phyloP scores from a whole-genome alignment of 2,113 vertebrate genomes.

The Ailuropoda melanoleuca region DNA sequence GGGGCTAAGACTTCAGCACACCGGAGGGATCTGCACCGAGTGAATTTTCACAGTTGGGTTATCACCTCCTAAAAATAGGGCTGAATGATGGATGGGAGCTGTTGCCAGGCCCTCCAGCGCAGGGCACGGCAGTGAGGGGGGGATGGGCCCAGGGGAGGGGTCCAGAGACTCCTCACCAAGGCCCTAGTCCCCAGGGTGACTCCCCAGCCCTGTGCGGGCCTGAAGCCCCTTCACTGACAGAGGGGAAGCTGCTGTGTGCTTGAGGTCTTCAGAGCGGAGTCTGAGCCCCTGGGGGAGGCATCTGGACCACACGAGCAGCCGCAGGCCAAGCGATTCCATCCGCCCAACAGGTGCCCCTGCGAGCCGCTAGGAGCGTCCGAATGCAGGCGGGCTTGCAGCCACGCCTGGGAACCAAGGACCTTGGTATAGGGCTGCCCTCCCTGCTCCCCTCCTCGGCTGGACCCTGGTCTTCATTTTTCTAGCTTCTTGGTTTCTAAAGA shows the following conservation, averaged over 20 bases:
- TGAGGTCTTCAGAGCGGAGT: neutral
- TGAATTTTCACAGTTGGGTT: slow-evolving; percentile 77
- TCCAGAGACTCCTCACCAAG: neutral
- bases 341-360: neutral
- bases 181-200: neutral
- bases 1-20: slow-evolving; percentile 33
- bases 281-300: neutral
- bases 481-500: neutral
- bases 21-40: slow-evolving; percentile 38
- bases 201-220: neutral
- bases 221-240: neutral
- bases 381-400: neutral
- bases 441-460: neutral
- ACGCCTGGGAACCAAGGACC: neutral
- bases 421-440: neutral
- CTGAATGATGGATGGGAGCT: slow-evolving; percentile 63
- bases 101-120: neutral
- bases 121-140: neutral
- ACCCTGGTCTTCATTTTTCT: neutral
- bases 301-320: neutral
- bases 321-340: accelerated
- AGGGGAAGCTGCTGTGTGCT: neutral
- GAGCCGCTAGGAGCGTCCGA: accelerated
- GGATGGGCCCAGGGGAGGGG: neutral
- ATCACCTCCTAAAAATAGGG: slow-evolving; percentile 77